phyloP scores from a whole-genome alignment of 1,140 invertebrate species.

The Phortica variegata region DNA sequence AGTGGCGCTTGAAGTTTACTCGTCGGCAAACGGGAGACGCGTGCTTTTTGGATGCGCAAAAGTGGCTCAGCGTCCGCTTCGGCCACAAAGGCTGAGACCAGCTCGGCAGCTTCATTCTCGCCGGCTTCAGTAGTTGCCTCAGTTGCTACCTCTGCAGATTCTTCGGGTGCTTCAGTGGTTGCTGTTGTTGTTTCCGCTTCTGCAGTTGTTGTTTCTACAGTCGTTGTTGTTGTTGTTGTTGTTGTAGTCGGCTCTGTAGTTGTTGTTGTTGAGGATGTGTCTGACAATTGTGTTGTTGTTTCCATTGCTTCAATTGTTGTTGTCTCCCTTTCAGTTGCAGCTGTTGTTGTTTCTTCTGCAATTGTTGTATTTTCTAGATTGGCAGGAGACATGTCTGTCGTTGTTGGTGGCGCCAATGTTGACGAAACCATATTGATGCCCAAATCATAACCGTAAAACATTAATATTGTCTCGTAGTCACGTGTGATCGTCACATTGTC shows the following conservation, averaged over 20 bases:
- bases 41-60: slow-evolving; percentile 42
- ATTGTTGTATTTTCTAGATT: no score
- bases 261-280: no score
- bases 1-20: slow-evolving; percentile 45
- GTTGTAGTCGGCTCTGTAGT: slow-evolving; percentile 16
- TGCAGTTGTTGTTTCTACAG: slow-evolving; percentile 19
- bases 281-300: slow-evolving; percentile 7
- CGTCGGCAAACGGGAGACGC: slow-evolving; percentile 37
- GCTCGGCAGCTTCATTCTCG: slow-evolving; percentile 41
- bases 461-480: slow-evolving; percentile 69
- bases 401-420: slow-evolving; percentile 19
- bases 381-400: slow-evolving; percentile 21
- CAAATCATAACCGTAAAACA: slow-evolving; percentile 77
- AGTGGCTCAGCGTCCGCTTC: slow-evolving; percentile 43
- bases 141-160: slow-evolving; percentile 1
- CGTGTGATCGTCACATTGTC: slow-evolving; percentile 71
- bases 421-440: slow-evolving; percentile 50
- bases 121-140: slow-evolving; percentile 12
- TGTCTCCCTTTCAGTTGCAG: slow-evolving; percentile 31
- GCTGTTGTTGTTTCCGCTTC: slow-evolving; percentile 11
- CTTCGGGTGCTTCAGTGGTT: slow-evolving; percentile 12
- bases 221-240: slow-evolving; percentile 24
- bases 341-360: slow-evolving; percentile 31
- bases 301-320: slow-evolving; percentile 16
- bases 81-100: slow-evolving; percentile 42